Evolutionary conservation across 1,140 invertebrate genomes (phyloP), one percentile per base, ranked within the genome.

Genomic region (Homarus americanus): DNA sequence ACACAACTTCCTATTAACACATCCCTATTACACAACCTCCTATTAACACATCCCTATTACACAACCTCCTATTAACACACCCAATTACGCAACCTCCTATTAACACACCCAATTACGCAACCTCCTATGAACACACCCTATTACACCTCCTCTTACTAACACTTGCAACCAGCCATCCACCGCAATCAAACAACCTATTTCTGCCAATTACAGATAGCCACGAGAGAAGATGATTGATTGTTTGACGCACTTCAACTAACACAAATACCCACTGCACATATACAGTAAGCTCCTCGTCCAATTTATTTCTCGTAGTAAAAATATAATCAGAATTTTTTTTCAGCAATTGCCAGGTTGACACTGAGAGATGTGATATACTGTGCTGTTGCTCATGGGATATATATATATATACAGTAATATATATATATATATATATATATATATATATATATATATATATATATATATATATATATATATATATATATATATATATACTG

Each of bases 401-500:
- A n/a, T n/a, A n/a, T 63, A 24, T 63, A 24, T 63, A 24, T 63
- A 24, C 20, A 24, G 7, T 2, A 10, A 24, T 63, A 24, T 63
- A 24, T 63, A 24, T 63, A 24, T 63, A 24, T 63, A 24, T 63
- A 63, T 63, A 63, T 63, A 63, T 63, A 63, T 63, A 63, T 63
- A 63, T 28, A 66, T 28, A 66, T 28, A 28, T 28, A n/a, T 28
- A 28, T 66, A 66, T 66, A 66, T 66, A 28, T 66, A 66, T 66
- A 66, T 66, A 66, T 66, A 66, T 66, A 66, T 66, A 66, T 66
- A 58, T 58, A 58, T 58, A 58, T 58, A 58, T 58, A 58, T 58
- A 58, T 58, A 58, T 58, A 58, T 58, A 58, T 58, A 58, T 58
- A 58, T 58, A 58, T 58, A 58, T 58, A 58, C 12, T 7, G 44